Evolutionary conservation across 2,888 invertebrate species (phyloP), one percentile per base, ranked within the genome.

Genomic region (Folsomia candida): DNA sequence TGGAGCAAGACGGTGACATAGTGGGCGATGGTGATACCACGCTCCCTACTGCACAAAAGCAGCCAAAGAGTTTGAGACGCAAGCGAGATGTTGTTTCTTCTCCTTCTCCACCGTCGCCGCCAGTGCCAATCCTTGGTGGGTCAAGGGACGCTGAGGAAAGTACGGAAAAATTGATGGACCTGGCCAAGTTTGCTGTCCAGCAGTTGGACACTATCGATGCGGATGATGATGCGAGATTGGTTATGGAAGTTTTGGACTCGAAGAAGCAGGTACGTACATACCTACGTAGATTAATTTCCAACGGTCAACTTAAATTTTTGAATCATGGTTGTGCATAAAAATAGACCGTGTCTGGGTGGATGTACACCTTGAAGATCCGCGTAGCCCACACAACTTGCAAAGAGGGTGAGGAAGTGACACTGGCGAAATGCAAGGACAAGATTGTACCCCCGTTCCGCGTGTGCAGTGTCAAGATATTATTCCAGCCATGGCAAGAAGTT

Each of bases 341-440:
- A 64, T 83, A 88, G 88, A 86, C 88, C 2, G 87, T 88, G 20
- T 85, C 86, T 79, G 89, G 89, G 22, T 84, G 89, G 24, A 85
- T 87, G 75, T 89, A 87, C 79, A 85, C 85, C 65, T 81, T 89
- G 51, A 83, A 84, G 26, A 75, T 88, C 3, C 84, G 86, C 79
- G 82, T 89, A 24, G 84, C 85, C 71, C 85, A 84, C 73, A 84
- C 85, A 65, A 83, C 81, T 57, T 88, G 88, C 47, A 51, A 65
- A 24, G 78, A 79, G 57, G 73, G 72, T 6, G 20, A 61, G 22
- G 60, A 59, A 11, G 66, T 60, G 2, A 76, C 73, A 9, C 47
- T 69, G n/a, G 74, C 74, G 47, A 69, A 73, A 27, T 79, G 77
- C 58, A 77, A 74, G 51, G 71, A 74, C 26, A 76, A 76, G 61